Evolutionary conservation across 2,888 invertebrate genomes (phyloP).

Genomic region (Spicauda simplicius): DNA sequence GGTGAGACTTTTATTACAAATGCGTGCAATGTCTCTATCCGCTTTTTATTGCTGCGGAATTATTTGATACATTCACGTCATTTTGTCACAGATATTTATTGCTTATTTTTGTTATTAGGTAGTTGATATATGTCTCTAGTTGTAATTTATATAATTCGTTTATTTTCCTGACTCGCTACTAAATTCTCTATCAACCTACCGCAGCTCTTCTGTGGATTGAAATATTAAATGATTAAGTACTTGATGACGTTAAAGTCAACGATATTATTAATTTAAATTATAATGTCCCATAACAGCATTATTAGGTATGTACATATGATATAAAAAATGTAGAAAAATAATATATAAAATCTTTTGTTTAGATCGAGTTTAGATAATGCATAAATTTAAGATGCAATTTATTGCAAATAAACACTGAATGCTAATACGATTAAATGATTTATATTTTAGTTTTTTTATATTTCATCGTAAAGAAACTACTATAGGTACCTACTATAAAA

Average conservation of each 20-base stretch:
- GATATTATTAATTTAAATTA: not conserved
- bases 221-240: not conserved
- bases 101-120: conserved; percentile 52
- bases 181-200: not conserved
- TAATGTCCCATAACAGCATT: not conserved
- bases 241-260: not conserved
- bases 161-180: not conserved
- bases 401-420: too few species aligned
- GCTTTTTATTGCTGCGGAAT: conserved; percentile 78
- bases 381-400: too few species aligned
- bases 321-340: too few species aligned
- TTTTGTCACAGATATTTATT: conserved; percentile 62
- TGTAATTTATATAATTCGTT: not conserved
- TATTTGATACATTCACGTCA: conserved; percentile 77
- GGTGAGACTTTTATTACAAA: conserved; percentile 84
- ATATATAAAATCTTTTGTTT: too few species aligned
- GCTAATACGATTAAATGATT: too few species aligned
- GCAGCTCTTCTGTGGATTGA: not conserved
- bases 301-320: too few species aligned
- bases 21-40: conserved; percentile 84
- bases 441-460: too few species aligned
- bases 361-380: too few species aligned
- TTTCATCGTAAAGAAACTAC: too few species aligned
- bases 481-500: too few species aligned
- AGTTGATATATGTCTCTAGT: conserved; percentile 2